Conservation (phyloP, 2,888 invertebrate species). For the Mystacides longicornis region DNA sequence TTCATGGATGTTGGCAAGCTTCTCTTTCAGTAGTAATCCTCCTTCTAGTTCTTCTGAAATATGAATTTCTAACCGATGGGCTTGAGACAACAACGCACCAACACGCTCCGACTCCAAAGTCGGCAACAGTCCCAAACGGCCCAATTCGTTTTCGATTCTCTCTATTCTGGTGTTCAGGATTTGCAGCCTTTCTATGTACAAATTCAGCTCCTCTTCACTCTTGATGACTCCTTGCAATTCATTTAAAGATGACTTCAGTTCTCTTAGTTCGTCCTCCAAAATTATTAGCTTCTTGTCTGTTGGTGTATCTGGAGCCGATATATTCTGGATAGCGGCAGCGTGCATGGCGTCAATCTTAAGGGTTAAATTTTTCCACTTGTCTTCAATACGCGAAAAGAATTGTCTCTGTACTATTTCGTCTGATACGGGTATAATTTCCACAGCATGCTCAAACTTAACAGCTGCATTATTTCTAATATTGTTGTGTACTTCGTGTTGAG, state of each 20-base stretch:
- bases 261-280: conserved; percentile 69
- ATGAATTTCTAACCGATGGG: conserved; percentile 62
- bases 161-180: conserved; percentile 68
- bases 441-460: conserved; percentile 65
- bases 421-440: conserved; percentile 72
- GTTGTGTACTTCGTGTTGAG: conserved; percentile 78
- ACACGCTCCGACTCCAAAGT: conserved; percentile 71
- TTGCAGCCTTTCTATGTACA: conserved; percentile 75
- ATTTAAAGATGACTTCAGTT: conserved; percentile 61
- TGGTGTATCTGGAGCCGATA: conserved; percentile 66
- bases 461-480: conserved; percentile 67
- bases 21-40: conserved; percentile 65
- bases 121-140: conserved; percentile 65
- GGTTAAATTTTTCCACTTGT: conserved; percentile 64
- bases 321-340: conserved; percentile 57
- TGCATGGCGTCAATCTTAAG: conserved; percentile 60
- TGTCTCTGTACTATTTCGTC: conserved; percentile 78
- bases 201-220: conserved; percentile 72
- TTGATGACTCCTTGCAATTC: conserved; percentile 71
- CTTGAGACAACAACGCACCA: conserved; percentile 60
- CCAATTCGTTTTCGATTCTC: conserved; percentile 72
- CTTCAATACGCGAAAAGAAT: conserved; percentile 69
- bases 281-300: conserved; percentile 66
- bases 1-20: conserved; percentile 62
- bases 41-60: conserved; percentile 73